Evolutionary conservation across 2,888 invertebrate species (phyloP).

Genomic region (Hetaerina titia): DNA sequence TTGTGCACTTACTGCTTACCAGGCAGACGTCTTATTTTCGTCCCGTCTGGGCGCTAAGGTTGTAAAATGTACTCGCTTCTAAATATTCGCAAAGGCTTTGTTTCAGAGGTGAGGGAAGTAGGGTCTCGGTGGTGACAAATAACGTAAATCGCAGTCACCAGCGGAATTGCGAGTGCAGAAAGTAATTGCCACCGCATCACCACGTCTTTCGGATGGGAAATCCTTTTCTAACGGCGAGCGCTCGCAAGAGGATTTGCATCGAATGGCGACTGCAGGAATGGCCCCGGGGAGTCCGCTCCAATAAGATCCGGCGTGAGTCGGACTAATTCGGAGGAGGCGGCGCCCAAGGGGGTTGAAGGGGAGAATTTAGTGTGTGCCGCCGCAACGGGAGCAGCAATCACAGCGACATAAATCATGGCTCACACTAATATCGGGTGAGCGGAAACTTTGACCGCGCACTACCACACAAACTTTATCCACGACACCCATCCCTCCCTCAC

Average conservation of each 20-base stretch:
- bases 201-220: neutral
- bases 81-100: neutral
- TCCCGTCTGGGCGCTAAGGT: neutral
- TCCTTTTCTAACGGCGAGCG: neutral
- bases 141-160: neutral
- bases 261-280: neutral
- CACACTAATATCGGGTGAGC: neutral
- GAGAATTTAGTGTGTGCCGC: neutral
- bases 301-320: neutral
- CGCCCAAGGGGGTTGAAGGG: neutral
- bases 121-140: neutral
- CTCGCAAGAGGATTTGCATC: neutral
- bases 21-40: neutral
- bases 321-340: neutral
- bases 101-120: neutral
- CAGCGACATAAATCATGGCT: constrained; percentile 49
- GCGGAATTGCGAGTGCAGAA: neutral
- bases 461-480: neutral
- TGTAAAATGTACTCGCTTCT: neutral
- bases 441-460: neutral
- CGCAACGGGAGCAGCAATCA: constrained; percentile 54
- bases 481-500: neutral
- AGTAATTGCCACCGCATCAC: constrained; percentile 12
- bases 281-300: neutral
- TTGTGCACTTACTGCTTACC: neutral